Evolutionary conservation across 1,140 invertebrate species (phyloP).

Genomic region (Frieseomelitta varia): DNA sequence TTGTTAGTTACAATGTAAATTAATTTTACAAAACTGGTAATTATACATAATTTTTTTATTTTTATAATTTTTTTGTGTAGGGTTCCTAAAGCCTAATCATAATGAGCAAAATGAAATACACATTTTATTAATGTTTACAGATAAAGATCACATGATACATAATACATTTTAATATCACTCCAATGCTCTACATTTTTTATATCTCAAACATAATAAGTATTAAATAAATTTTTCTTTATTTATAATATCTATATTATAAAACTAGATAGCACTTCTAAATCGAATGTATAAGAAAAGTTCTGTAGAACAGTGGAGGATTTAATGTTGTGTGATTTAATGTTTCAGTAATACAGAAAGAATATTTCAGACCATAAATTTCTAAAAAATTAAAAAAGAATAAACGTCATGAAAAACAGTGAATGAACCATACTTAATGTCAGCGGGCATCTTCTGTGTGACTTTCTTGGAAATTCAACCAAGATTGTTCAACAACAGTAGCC

Average conservation of each 20-base stretch:
- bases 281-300: not conserved
- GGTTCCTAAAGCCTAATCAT: constrained; percentile 47
- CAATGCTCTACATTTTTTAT: constrained; percentile 41
- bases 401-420: not conserved
- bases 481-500: constrained; percentile 87
- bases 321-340: too few relatives aligned
- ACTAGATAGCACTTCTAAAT: not conserved
- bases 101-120: constrained; percentile 57
- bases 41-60: constrained; percentile 33
- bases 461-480: constrained; percentile 84
- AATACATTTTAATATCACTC: constrained; percentile 40
- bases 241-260: not conserved
- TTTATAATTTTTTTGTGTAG: constrained; percentile 23
- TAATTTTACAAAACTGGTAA: constrained; percentile 37
- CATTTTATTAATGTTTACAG: constrained; percentile 55
- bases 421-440: constrained; percentile 75
- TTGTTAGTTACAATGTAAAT: constrained; percentile 39
- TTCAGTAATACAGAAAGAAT: constrained; percentile 4
- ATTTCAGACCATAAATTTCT: constrained; percentile 3
- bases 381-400: constrained; percentile 20
- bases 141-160: constrained; percentile 67
- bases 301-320: constrained; percentile 33
- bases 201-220: constrained; percentile 43
- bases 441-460: constrained; percentile 78
- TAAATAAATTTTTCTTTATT: constrained; percentile 21